phyloP scores from a whole-genome alignment of 2,888 invertebrate genomes.

The Nemoura dubitans region DNA sequence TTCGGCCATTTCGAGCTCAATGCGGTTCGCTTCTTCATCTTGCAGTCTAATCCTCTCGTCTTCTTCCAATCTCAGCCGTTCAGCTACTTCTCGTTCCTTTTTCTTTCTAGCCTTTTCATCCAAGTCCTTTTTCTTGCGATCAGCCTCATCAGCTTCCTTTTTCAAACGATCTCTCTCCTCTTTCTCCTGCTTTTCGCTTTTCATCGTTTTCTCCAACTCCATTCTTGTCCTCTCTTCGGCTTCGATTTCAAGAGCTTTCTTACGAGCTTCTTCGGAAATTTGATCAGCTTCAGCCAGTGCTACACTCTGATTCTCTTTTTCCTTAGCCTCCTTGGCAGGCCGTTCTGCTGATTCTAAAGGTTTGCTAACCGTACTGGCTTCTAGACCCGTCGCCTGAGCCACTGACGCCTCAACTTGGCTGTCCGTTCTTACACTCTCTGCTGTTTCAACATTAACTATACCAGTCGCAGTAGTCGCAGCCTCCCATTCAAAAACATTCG shows the following conservation, averaged over 20 bases:
- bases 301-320: conserved; percentile 2
- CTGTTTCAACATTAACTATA: conserved; percentile 52
- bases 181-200: neutral
- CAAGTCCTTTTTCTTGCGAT: neutral
- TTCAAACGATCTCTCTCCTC: neutral
- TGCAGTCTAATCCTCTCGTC: neutral
- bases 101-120: neutral
- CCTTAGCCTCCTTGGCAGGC: conserved; percentile 5
- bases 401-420: neutral
- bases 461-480: neutral
- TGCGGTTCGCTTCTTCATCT: neutral
- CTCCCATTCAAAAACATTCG: neutral
- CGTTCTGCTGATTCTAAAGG: neutral
- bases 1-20: neutral
- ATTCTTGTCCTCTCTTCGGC: neutral
- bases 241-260: conserved; percentile 1
- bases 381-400: neutral
- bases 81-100: conserved; percentile 9
- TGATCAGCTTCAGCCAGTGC: conserved; percentile 20
- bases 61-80: neutral
- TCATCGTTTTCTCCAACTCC: neutral
- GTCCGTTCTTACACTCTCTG: conserved; percentile 39
- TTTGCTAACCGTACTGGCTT: neutral
- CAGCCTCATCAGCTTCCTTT: neutral
- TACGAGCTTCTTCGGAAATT: conserved; percentile 18